These are phyloP conservation scores for Periplaneta americana DNA, from an alignment of 1,140 invertebrate genomes.

Conservation along the genomic window DNA sequence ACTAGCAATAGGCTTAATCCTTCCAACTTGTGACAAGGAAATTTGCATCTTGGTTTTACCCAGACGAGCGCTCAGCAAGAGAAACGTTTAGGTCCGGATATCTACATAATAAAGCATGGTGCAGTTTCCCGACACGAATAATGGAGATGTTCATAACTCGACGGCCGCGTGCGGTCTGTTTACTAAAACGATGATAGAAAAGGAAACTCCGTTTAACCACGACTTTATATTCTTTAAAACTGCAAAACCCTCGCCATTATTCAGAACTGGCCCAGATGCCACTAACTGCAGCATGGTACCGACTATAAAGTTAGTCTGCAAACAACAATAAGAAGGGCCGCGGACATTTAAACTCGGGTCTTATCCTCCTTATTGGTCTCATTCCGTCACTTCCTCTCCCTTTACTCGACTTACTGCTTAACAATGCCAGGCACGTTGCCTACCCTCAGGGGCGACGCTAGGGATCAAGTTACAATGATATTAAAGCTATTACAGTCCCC, in stretches of 20 bases:
- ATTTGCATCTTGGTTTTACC: too few relatives aligned
- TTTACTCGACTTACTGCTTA: background rate
- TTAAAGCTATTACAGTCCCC: conserved; percentile 15
- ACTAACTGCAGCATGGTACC: background rate
- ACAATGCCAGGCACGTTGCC: conserved; percentile 10
- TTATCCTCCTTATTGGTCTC: background rate
- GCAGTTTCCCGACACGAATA: background rate
- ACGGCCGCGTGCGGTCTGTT: background rate
- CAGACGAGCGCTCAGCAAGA: too few relatives aligned
- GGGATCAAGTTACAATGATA: conserved; percentile 16
- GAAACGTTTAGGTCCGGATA: too few relatives aligned
- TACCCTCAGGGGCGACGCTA: background rate
- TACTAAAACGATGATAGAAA: background rate
- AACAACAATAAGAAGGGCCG: background rate
- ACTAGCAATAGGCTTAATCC: too few relatives aligned
- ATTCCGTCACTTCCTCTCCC: background rate
- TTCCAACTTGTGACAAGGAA: too few relatives aligned
- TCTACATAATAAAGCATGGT: background rate
- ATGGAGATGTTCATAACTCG: background rate
- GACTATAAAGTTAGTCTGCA: background rate
- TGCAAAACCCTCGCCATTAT: background rate
- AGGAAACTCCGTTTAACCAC: background rate
- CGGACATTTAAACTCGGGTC: conserved; percentile 1
- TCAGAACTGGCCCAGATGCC: background rate
- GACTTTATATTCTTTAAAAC: background rate